Percentiles rank a stretch among this genome's conserved stretches.
Conservation (phyloP, 2,113 vertebrate species). For the Syrrhaptes paradoxus region DNA sequence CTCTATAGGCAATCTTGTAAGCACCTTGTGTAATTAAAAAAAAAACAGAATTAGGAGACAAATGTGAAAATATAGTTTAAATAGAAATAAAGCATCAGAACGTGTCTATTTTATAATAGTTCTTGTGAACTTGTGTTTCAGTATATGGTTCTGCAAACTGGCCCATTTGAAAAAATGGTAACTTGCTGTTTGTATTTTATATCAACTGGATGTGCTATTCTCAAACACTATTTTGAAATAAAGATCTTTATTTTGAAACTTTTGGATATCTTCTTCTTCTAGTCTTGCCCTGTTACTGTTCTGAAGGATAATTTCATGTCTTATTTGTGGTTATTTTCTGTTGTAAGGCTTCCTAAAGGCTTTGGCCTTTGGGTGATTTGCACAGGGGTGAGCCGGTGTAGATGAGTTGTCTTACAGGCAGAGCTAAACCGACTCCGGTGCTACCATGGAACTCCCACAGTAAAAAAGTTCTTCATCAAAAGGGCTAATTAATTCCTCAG, state of each 20-base stretch:
- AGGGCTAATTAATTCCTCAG: not conserved
- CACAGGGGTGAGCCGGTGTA: not conserved
- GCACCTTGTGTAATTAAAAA: slow-evolving; percentile 56
- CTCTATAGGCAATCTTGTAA: slow-evolving; percentile 50
- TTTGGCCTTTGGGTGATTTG: not conserved
- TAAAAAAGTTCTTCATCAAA: not conserved
- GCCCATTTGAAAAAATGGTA: slow-evolving; percentile 48
- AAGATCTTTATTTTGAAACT: slow-evolving; percentile 72
- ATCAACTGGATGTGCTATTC: slow-evolving; percentile 70
- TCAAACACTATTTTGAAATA: slow-evolving; percentile 77
- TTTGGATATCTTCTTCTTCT: not conserved
- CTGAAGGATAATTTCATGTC: not conserved
- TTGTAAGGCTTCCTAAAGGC: not conserved
- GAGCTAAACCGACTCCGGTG: not conserved
- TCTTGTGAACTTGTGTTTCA: slow-evolving; percentile 52
- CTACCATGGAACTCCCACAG: not conserved
- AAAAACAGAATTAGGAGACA: slow-evolving; percentile 38
- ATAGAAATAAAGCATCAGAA: slow-evolving; percentile 44
- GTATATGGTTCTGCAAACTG: slow-evolving; percentile 28
- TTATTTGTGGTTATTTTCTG: not conserved
- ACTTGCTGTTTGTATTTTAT: slow-evolving; percentile 65
- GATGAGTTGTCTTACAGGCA: not conserved
- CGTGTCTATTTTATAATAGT: slow-evolving; percentile 42
- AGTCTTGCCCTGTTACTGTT: not conserved
- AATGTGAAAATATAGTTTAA: slow-evolving; percentile 72